Evolutionary conservation across 2,113 vertebrate species (phyloP), one percentile per base, ranked within the genome.

Genomic region (Cavia aperea): DNA sequence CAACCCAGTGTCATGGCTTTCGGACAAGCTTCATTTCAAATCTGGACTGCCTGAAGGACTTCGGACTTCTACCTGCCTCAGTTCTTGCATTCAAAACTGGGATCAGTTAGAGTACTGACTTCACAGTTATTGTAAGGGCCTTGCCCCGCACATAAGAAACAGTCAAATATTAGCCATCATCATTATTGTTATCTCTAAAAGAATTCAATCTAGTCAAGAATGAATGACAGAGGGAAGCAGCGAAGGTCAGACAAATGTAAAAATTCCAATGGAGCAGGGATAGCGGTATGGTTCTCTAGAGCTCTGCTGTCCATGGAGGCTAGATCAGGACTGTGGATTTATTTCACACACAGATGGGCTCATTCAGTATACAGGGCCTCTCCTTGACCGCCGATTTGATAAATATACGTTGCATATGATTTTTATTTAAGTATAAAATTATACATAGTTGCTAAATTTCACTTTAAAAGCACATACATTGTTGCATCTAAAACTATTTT

Each of bases 341-440:
- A 75, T 63, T 62, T 23, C 1, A 29, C 82, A 33, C 39, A 88
- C 93, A 94, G 90, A 94, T 58, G 49, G 92, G 81, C 43, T 88
- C 56, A 33, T 29, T 81, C 29, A 66, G 46, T 46, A 79, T 85
- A 81, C 1, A 31, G 72, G 83, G 58, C 66, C 24, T 86, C 79
- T 65, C 92, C 51, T 58, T 58, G 83, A 83, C 90, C 93, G 94
- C 90, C 93, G 94, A 91, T 89, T 92, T 94, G 77, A 92, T 72
- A 31, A 92, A 72, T 83, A 94, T 83, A 94, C 89, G 87, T 46
- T 77, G 18, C 83, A 81, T 94, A 36, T 81, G 88, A 70, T 46
- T 96, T 91, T 93, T 93, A 94, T 82, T 91, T 86, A 93, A 95
- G 72, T 63, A 94, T 81, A 72, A 91, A 84, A 60, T 82, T 60